Conservation (phyloP, 2,113 vertebrate species). For the Aegotheles bennettii region DNA sequence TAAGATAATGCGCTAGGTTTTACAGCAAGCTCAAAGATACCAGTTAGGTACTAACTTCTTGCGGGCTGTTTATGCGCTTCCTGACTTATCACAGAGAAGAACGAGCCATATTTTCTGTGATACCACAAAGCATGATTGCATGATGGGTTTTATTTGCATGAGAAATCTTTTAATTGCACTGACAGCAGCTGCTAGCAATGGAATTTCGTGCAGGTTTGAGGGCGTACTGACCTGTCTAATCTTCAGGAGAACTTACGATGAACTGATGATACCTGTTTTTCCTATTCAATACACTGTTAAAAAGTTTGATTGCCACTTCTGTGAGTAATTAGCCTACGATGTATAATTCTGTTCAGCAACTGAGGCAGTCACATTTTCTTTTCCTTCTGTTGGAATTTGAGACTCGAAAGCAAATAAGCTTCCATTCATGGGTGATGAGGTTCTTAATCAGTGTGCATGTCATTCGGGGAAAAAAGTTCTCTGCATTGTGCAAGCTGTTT, state of each 20-base stretch:
- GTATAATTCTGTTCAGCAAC: not conserved
- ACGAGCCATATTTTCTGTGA: conserved; percentile 30
- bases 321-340: not conserved
- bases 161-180: conserved; percentile 39
- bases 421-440: conserved; percentile 20
- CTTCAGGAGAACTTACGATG: not conserved
- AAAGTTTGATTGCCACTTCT: conserved; percentile 12
- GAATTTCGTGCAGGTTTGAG: conserved; percentile 41
- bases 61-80: conserved; percentile 62
- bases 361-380: conserved; percentile 37
- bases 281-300: not conserved
- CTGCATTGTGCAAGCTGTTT: conserved; percentile 46
- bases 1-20: not conserved
- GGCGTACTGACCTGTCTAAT: conserved; percentile 18
- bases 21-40: not conserved
- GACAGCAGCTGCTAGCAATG: conserved; percentile 1
- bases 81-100: conserved; percentile 53
- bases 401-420: conserved; percentile 6
- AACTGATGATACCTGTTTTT: not conserved
- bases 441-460: conserved; percentile 49
- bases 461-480: not conserved
- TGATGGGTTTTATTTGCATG: conserved; percentile 82
- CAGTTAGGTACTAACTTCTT: conserved; percentile 58
- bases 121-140: conserved; percentile 83
- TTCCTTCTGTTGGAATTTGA: conserved; percentile 22